Conservation (phyloP, 2,888 invertebrate genomes). For the Ornithoptera alexandrae region DNA sequence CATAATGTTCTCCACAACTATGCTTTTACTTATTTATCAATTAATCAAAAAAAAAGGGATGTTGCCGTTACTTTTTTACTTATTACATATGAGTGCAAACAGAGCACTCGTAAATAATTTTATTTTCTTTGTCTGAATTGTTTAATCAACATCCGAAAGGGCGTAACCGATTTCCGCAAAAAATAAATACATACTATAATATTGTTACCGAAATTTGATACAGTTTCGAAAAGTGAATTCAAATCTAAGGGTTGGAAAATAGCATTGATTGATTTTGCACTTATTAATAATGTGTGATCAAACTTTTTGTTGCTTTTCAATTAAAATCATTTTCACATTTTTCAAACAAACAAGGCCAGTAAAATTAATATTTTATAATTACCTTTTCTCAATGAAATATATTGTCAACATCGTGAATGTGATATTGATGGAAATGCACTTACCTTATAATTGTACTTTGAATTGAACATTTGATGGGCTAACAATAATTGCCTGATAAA, state of each 20-base stretch:
- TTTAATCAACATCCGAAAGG: no score
- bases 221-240: no score
- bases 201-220: no score
- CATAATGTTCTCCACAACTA: neutral
- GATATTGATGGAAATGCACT: slow-evolving; percentile 21
- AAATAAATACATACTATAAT: neutral
- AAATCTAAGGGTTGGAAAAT: no score
- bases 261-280: no score
- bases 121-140: neutral
- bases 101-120: neutral
- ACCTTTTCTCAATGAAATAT: neutral
- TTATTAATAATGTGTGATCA: no score
- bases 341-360: neutral
- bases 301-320: no score
- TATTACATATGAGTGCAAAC: neutral
- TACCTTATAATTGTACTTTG: slow-evolving; percentile 23
- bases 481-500: slow-evolving; percentile 30
- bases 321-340: no score
- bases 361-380: neutral
- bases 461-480: slow-evolving; percentile 33
- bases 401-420: slow-evolving; percentile 1
- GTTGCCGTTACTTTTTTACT: neutral
- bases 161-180: neutral
- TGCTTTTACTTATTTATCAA: neutral
- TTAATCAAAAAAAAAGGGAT: neutral